Percentiles rank a stretch among this genome's conserved stretches.
Evolutionary conservation across 2,888 invertebrate genomes (phyloP).

Genomic region (Melanostoma mellinum): DNA sequence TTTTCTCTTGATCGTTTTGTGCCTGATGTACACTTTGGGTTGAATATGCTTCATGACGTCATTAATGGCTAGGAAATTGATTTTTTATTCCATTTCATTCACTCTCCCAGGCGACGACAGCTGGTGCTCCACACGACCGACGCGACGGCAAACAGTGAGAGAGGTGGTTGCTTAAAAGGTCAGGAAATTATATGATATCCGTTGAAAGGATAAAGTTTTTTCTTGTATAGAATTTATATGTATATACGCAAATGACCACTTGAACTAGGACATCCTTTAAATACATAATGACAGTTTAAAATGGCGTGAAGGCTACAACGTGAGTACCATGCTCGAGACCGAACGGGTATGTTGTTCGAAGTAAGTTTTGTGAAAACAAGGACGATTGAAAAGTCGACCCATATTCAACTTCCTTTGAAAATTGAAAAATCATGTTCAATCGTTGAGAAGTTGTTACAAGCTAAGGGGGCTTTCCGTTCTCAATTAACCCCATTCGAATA

Average conservation of each 20-base stretch:
- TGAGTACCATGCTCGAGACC: background rate
- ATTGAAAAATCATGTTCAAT: constrained; percentile 54
- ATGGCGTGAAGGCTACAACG: constrained; percentile 33
- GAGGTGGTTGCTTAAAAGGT: constrained; percentile 34
- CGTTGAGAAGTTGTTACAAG: constrained; percentile 9
- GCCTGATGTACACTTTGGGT: constrained; percentile 5
- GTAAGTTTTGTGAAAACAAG: constrained; percentile 16
- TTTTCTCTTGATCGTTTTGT: background rate
- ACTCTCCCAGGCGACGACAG: background rate
- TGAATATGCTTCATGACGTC: constrained; percentile 55
- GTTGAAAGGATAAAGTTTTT: constrained; percentile 39
- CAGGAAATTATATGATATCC: constrained; percentile 61
- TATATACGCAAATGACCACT: constrained; percentile 38
- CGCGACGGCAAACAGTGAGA: constrained; percentile 8
- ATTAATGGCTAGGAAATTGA: constrained; percentile 56
- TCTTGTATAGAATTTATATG: background rate
- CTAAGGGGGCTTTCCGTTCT: constrained; percentile 9
- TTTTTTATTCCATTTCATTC: constrained; percentile 37
- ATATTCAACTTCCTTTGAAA: constrained; percentile 11
- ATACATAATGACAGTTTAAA: constrained; percentile 44
- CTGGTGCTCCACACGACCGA: background rate
- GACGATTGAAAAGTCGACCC: constrained; percentile 9
- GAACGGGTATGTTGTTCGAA: constrained; percentile 6
- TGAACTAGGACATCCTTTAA: constrained; percentile 53
- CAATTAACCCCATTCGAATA: constrained; percentile 16